A percentile compares a stretch with the other conserved stretches of the same genome.
Evolutionary conservation across 1,140 invertebrate genomes (phyloP).

Genomic region (Hydropsyche tenuis): DNA sequence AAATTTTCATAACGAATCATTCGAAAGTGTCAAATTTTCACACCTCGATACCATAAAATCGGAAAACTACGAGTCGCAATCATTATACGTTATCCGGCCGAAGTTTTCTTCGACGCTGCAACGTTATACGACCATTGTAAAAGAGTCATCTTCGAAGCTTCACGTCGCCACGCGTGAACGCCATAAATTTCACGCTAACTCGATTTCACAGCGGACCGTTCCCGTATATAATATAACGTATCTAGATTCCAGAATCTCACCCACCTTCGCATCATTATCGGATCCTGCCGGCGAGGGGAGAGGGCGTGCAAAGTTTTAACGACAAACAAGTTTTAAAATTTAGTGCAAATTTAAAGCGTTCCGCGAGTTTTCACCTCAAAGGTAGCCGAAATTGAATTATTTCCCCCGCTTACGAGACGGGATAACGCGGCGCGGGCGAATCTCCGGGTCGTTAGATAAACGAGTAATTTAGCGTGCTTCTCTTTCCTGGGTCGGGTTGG

Average conservation of each 20-base stretch:
- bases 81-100: too few species aligned
- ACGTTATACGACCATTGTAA: neutral
- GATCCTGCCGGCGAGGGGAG: neutral
- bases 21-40: too few species aligned
- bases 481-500: neutral
- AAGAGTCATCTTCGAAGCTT: neutral
- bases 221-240: neutral
- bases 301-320: slow-evolving; percentile 43
- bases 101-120: too few species aligned
- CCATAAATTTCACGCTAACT: slow-evolving; percentile 11
- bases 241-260: neutral
- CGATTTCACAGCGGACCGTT: neutral
- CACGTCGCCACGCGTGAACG: neutral
- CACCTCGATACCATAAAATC: too few species aligned
- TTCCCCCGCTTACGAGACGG: slow-evolving; percentile 28
- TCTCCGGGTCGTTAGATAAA: slow-evolving; percentile 42
- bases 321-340: slow-evolving; percentile 51
- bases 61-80: too few species aligned
- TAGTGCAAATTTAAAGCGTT: slow-evolving; percentile 49
- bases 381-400: slow-evolving; percentile 50
- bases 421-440: slow-evolving; percentile 34
- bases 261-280: slow-evolving; percentile 13
- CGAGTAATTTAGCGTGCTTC: slow-evolving; percentile 43
- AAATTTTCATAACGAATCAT: too few species aligned
- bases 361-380: slow-evolving; percentile 48